These are phyloP conservation scores for Bos javanicus DNA, from an alignment of 2,113 vertebrate genomes.

Conservation along the genomic window DNA sequence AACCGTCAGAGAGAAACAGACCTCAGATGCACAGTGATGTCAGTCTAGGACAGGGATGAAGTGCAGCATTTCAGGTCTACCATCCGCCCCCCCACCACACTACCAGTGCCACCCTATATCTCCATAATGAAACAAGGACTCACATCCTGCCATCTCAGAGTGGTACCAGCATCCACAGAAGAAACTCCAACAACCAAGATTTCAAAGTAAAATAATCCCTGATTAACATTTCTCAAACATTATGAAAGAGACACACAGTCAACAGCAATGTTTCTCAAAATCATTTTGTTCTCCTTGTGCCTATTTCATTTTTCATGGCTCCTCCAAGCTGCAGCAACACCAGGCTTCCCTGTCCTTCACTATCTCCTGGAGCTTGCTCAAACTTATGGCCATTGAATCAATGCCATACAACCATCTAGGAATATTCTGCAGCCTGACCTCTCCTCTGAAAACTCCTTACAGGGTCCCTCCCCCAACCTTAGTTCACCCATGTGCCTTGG, in stretches of 20 bases:
- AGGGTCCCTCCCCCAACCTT: neutral
- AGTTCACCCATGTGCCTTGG: neutral
- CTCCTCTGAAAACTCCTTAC: neutral
- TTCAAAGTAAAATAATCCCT: neutral
- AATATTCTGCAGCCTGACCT: neutral
- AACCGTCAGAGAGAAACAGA: neutral
- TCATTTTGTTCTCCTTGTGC: neutral
- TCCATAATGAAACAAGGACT: neutral
- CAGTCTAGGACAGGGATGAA: neutral
- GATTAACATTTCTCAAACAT: neutral
- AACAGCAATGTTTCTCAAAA: neutral
- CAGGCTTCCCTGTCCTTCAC: neutral
- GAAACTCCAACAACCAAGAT: neutral
- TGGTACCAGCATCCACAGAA: neutral
- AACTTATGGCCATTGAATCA: neutral
- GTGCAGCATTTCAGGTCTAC: rapidly evolving
- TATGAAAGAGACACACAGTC: neutral
- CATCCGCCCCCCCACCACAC: rapidly evolving
- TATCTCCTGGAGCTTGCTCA: neutral
- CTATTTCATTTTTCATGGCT: neutral
- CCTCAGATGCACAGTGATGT: neutral
- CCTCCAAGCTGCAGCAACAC: neutral
- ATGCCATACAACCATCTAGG: neutral
- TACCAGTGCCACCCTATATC: rapidly evolving
- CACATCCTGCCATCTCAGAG: neutral